Conservation (phyloP, 2,888 invertebrate genomes). For the Malthinus flaveolus region DNA sequence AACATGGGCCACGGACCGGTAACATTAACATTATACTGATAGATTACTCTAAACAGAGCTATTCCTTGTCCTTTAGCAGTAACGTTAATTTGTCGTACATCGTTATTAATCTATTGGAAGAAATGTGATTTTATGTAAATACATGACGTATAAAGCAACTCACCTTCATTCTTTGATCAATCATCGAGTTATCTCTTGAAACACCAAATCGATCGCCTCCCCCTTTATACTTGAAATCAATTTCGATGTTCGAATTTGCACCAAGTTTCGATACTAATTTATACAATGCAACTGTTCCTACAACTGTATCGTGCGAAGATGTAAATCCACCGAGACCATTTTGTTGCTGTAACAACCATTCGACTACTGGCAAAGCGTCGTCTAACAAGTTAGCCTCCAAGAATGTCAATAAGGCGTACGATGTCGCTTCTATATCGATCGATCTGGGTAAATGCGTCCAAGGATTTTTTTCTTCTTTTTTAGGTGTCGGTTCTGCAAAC, state of each 20-base stretch:
- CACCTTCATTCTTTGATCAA: conserved; percentile 80
- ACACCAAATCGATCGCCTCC: conserved; percentile 68
- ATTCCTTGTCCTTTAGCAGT: conserved; percentile 81
- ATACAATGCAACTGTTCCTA: conserved; percentile 72
- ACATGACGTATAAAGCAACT: conserved; percentile 35
- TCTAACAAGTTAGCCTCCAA: conserved; percentile 54
- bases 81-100: conserved; percentile 68
- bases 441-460: conserved; percentile 69
- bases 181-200: conserved; percentile 75
- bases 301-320: conserved; percentile 76
- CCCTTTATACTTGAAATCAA: conserved; percentile 47
- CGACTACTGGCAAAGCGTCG: conserved; percentile 66
- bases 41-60: conserved; percentile 76
- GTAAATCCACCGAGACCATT: conserved; percentile 73
- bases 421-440: conserved; percentile 83
- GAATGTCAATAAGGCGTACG: conserved; percentile 81
- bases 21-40: conserved; percentile 81
- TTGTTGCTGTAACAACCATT: conserved; percentile 73
- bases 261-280: conserved; percentile 65
- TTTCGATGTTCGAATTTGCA: conserved; percentile 53
- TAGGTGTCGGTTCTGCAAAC: conserved; percentile 69
- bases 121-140: background rate
- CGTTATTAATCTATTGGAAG: conserved; percentile 55
- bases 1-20: conserved; percentile 88
- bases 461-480: conserved; percentile 64